Conservation (phyloP, 2,888 invertebrate species). For the Sipunculus nudus region DNA sequence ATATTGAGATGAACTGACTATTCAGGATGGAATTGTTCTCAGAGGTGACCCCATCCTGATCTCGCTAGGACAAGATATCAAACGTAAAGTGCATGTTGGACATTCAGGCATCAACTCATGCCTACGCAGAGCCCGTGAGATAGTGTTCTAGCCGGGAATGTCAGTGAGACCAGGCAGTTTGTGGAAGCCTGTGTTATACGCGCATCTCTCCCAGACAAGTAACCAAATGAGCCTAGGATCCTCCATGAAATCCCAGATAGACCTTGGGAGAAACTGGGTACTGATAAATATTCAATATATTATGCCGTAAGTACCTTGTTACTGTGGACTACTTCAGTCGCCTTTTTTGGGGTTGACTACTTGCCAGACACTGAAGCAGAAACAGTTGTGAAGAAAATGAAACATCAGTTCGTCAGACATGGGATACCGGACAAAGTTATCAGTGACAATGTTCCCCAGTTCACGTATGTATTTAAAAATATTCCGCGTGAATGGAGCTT, state of each 20-base stretch:
- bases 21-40: too few relatives aligned
- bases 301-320: conserved; percentile 31
- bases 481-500: conserved; percentile 34
- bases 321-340: conserved; percentile 33
- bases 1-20: too few relatives aligned
- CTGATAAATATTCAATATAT: conserved; percentile 34
- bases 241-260: conserved; percentile 22
- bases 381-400: conserved; percentile 24
- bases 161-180: neutral
- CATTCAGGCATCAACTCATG: too few relatives aligned
- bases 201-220: neutral
- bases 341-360: conserved; percentile 32
- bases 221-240: conserved; percentile 17
- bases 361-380: conserved; percentile 20
- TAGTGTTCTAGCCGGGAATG: too few relatives aligned
- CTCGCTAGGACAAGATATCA: too few relatives aligned
- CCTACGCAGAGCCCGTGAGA: too few relatives aligned
- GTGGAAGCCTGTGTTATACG: conserved; percentile 2
- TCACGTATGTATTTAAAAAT: conserved; percentile 19
- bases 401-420: conserved; percentile 19
- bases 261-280: conserved; percentile 36
- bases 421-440: conserved; percentile 25
- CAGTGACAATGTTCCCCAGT: conserved; percentile 36
- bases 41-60: too few relatives aligned
- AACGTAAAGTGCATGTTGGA: too few relatives aligned